Evolutionary conservation across 2,888 invertebrate species (phyloP).

Genomic region (Sturmia bella): DNA sequence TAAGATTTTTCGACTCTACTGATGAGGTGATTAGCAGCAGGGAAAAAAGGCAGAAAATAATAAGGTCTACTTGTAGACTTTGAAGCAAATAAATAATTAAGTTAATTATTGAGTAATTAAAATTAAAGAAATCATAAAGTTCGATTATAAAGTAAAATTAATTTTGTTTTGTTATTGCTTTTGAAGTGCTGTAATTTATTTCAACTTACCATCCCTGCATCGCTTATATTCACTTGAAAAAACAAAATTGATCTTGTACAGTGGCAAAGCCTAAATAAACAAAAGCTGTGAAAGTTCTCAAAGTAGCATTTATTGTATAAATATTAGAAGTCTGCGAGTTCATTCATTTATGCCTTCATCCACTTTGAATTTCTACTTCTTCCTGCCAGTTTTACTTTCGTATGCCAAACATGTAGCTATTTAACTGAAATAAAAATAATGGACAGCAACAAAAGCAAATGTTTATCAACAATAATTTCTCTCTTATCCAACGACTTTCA

Average conservation of each 20-base stretch:
- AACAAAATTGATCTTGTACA: constrained; percentile 24
- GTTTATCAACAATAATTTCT: constrained; percentile 49
- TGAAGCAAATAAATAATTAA: too few relatives aligned
- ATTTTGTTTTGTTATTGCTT: not conserved
- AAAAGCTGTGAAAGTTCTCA: constrained; percentile 60
- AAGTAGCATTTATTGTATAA: constrained; percentile 51
- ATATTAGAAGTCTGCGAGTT: constrained; percentile 29
- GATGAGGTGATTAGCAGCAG: too few relatives aligned
- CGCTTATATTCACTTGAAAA: not conserved
- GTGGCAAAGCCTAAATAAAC: constrained; percentile 42
- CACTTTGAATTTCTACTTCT: constrained; percentile 1
- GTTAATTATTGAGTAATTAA: too few relatives aligned
- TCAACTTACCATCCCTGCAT: constrained; percentile 16
- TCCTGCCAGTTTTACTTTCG: constrained; percentile 46
- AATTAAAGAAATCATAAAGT: too few relatives aligned
- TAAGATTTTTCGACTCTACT: too few relatives aligned
- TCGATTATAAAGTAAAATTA: too few relatives aligned
- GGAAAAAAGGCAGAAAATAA: too few relatives aligned
- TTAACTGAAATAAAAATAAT: constrained; percentile 19
- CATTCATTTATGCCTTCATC: not conserved
- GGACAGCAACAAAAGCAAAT: constrained; percentile 38
- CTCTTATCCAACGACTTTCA: constrained; percentile 5
- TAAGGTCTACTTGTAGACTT: too few relatives aligned
- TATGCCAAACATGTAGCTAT: constrained; percentile 52
- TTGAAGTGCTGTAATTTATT: not conserved